Percentiles rank a stretch among this genome's conserved stretches.
These are phyloP conservation scores for Alexandromys fortis DNA, from an alignment of 2,113 vertebrate species.

Conservation along the genomic window DNA sequence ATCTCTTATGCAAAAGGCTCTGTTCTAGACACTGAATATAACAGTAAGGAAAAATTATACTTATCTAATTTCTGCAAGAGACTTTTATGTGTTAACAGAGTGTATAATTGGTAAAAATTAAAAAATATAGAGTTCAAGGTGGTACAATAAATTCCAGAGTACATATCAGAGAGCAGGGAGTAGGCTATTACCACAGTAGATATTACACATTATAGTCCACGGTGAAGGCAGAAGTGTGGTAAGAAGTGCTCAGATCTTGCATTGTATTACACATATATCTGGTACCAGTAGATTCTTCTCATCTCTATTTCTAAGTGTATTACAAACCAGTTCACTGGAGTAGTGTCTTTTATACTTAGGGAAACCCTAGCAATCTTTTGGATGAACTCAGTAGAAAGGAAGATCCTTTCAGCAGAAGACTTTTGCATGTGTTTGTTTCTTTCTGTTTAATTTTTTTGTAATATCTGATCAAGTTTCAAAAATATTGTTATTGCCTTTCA, in stretches of 20 bases:
- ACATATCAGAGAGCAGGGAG: neutral
- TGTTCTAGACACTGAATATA: neutral
- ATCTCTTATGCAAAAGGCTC: neutral
- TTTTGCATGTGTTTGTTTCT: neutral
- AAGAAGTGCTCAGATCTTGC: neutral
- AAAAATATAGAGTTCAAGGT: neutral
- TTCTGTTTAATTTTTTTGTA: neutral
- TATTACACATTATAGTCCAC: fast-evolving
- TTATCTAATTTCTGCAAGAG: neutral
- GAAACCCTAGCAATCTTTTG: neutral
- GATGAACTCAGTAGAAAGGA: neutral
- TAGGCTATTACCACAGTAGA: neutral
- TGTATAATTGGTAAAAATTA: neutral
- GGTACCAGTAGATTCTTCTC: no score
- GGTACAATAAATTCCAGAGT: neutral
- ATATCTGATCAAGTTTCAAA: neutral
- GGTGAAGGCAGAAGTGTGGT: fast-evolving
- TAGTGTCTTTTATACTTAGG: neutral
- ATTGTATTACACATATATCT: neutral
- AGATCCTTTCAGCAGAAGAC: neutral
- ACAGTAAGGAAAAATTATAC: neutral
- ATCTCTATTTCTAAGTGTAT: neutral
- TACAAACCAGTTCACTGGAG: neutral
- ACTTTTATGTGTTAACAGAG: neutral
- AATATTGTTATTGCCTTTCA: neutral